These are phyloP conservation scores for Steromphala cineraria DNA, from an alignment of 2,888 invertebrate species.

Conservation along the genomic window DNA sequence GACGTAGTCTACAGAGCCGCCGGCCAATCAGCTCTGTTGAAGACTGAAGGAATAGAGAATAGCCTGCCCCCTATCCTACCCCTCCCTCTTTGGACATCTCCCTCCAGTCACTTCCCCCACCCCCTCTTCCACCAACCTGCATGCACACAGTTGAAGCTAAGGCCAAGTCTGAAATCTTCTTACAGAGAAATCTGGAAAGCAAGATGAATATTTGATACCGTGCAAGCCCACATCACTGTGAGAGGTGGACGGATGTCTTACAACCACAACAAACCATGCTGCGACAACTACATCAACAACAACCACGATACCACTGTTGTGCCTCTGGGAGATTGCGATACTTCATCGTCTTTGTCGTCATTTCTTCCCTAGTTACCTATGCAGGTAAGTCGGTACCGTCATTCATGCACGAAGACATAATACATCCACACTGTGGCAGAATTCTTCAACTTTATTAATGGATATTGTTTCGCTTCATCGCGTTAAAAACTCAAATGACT, in stretches of 20 bases:
- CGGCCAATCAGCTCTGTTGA: neutral
- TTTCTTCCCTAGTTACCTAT: neutral
- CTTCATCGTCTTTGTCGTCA: neutral
- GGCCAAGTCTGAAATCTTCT: neutral
- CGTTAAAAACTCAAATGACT: no score
- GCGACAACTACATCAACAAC: neutral
- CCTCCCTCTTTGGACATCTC: neutral
- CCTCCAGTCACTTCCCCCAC: neutral
- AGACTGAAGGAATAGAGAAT: neutral
- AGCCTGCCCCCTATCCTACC: neutral
- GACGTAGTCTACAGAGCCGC: neutral
- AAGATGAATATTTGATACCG: conserved; percentile 8
- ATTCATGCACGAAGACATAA: no score
- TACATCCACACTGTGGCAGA: no score
- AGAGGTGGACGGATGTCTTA: neutral
- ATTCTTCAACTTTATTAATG: no score
- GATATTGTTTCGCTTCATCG: no score
- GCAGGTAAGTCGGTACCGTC: neutral
- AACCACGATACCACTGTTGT: neutral
- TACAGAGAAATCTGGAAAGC: neutral
- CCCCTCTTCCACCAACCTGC: no score
- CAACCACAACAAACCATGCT: neutral
- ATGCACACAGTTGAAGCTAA: no score
- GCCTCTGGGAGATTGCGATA: neutral
- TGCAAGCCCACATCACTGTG: neutral